Base-by-base conservation (phyloP, 2,113 vertebrate genomes). In the Labrus mixtus region DNA sequence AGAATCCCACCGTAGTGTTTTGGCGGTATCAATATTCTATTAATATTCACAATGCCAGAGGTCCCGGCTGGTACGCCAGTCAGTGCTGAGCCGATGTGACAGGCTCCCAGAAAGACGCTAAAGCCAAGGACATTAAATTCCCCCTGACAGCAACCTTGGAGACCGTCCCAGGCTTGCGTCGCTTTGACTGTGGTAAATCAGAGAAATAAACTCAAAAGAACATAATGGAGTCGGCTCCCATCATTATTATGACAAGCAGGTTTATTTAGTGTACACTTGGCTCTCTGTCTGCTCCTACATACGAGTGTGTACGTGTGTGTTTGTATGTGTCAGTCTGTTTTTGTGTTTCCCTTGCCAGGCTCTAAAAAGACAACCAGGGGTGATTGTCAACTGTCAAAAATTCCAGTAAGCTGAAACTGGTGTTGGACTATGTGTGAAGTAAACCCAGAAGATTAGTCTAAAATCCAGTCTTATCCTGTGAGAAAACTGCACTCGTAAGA, bases 11-110 rank as follows among this genome's bases (percentile, higher is more conserved):
- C 90, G 88, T 87, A 88, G 87, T 89, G 90, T 95, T 96, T 96
- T 93, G 92, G 93, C 92, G 93, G 90, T 97, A 97, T 97, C 95
- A 95, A 96, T 97, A 96, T 96, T 95, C 95, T 96, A 95, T 95
- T 96, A 97, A 96, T 97, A 95, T 93, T 93, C 94, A 94, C 93
- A 91, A 93, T 95, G 95, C 94, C 94, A 96, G 95, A 92, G 94
- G 95, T 96, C 91, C 89, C 89, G 90, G 93, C 93, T 95, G 93
- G 92, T 93, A 88, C 75, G 84, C 92, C 90, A 92, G 93, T 95
- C 95, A 93, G 90, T 68, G 83, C 91, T 95, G 95, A 95, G 93
- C 82, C 10, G 89, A 95, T 95, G 93, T 95, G 94, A 96, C 94
- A 96, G 93, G 89, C 90, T 94, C 94, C 89, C 80, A 90, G 90